A percentile compares a stretch with the other conserved stretches of the same genome.
phyloP scores from a whole-genome alignment of 1,140 invertebrate species.

The Rhagoletis pomonella region DNA sequence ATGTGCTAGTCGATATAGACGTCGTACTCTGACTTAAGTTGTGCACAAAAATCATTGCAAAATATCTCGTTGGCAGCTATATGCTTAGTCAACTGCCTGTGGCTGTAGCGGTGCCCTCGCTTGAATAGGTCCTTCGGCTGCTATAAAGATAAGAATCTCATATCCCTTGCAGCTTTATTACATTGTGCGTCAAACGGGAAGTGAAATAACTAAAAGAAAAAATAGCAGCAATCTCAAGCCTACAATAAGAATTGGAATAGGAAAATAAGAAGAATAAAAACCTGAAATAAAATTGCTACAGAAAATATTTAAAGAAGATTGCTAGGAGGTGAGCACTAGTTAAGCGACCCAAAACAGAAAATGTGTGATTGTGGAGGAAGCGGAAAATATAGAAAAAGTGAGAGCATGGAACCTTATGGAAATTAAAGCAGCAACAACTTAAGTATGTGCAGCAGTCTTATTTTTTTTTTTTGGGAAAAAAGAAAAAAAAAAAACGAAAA shows the following conservation, averaged over 20 bases:
- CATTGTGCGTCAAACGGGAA: neutral
- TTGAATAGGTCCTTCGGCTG: neutral
- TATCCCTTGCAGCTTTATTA: constrained; percentile 46
- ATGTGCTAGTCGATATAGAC: constrained; percentile 26
- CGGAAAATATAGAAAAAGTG: neutral
- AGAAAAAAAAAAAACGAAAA: no score
- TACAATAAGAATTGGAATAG: constrained; percentile 1
- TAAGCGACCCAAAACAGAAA: neutral
- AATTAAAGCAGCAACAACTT: neutral
- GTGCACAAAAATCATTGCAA: neutral
- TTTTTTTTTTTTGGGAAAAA: neutral
- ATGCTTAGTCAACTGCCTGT: constrained; percentile 3
- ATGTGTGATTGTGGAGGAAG: neutral
- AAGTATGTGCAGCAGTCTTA: no score
- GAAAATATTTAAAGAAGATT: constrained; percentile 22
- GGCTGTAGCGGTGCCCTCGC: neutral
- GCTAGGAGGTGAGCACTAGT: neutral
- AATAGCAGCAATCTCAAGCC: neutral
- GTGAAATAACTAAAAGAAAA: neutral
- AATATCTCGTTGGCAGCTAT: neutral
- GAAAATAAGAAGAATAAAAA: neutral
- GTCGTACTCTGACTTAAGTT: neutral
- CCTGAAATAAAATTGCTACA: neutral
- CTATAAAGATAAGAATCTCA: constrained; percentile 48
- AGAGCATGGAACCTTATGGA: neutral